Conservation (phyloP, 2,888 invertebrate genomes). For the Chloroclystis v-ata region DNA sequence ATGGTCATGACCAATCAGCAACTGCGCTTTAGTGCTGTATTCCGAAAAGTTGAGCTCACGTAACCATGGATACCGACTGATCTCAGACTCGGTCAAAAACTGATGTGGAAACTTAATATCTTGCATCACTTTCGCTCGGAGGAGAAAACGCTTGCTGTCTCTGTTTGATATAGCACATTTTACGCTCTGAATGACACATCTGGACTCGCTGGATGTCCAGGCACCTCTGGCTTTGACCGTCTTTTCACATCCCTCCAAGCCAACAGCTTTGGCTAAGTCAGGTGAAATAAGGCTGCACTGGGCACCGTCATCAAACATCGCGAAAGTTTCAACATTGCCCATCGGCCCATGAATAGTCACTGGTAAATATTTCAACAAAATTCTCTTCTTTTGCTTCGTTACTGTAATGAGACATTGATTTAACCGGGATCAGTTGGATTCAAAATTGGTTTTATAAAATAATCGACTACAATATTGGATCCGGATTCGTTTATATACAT, state of each 20-base stretch:
- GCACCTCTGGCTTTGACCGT: conserved; percentile 2
- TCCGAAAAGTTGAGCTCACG: neutral
- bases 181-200: neutral
- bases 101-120: conserved; percentile 2
- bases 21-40: conserved; percentile 1
- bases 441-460: too few species aligned
- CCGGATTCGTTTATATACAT: too few species aligned
- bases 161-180: conserved; percentile 7
- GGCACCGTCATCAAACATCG: conserved; percentile 13
- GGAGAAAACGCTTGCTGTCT: neutral
- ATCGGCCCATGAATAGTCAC: conserved; percentile 18
- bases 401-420: too few species aligned
- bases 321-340: conserved; percentile 7
- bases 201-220: neutral
- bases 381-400: conserved; percentile 10
- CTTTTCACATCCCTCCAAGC: conserved; percentile 2
- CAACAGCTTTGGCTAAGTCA: conserved; percentile 1
- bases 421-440: too few species aligned
- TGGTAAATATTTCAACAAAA: conserved; percentile 10
- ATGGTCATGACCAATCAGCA: conserved; percentile 14
- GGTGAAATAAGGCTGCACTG: conserved; percentile 5
- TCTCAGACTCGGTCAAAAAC: conserved; percentile 1
- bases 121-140: conserved; percentile 6
- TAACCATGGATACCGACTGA: conserved; percentile 3
- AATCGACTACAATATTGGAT: too few species aligned